These are phyloP conservation scores for Empis livida DNA, from an alignment of 2,888 invertebrate genomes.

Conservation along the genomic window DNA sequence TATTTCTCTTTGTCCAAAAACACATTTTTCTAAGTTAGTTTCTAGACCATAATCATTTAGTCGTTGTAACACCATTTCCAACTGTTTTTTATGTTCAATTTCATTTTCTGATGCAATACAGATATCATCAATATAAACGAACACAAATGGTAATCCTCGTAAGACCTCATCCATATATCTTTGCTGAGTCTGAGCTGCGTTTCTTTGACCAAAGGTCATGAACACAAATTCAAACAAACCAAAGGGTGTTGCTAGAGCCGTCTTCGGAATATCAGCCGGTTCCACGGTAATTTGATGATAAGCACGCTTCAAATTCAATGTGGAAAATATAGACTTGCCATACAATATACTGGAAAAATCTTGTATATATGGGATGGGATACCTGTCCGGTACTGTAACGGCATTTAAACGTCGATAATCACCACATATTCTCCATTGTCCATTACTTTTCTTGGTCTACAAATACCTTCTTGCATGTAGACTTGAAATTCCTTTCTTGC, in stretches of 20 bases:
- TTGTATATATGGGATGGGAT: constrained; percentile 18
- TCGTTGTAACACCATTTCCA: constrained; percentile 13
- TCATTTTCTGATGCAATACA: constrained; percentile 15
- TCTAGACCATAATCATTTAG: constrained; percentile 15
- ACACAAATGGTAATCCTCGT: constrained; percentile 15
- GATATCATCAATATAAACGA: constrained; percentile 20
- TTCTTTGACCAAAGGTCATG: constrained; percentile 25
- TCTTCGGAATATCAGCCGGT: constrained; percentile 9
- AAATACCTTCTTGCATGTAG: constrained; percentile 9
- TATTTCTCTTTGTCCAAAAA: constrained; percentile 8
- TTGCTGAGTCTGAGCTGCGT: constrained; percentile 25
- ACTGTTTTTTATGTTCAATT: constrained; percentile 13
- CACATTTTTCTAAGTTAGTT: constrained; percentile 14
- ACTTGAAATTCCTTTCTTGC: constrained; percentile 11
- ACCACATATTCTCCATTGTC: constrained; percentile 10
- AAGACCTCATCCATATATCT: constrained; percentile 22
- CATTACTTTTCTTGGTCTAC: constrained; percentile 11
- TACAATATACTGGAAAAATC: constrained; percentile 10
- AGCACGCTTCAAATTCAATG: constrained; percentile 8
- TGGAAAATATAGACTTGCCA: constrained; percentile 11
- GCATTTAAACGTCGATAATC: constrained; percentile 9
- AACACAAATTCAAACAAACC: constrained; percentile 21
- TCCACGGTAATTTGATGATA: constrained; percentile 12
- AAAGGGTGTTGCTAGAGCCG: constrained; percentile 21
- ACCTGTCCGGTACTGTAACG: constrained; percentile 22